Evolutionary conservation across 2,888 invertebrate species (phyloP), one percentile per base, ranked within the genome.

Genomic region (Ferdinandea cuprea): DNA sequence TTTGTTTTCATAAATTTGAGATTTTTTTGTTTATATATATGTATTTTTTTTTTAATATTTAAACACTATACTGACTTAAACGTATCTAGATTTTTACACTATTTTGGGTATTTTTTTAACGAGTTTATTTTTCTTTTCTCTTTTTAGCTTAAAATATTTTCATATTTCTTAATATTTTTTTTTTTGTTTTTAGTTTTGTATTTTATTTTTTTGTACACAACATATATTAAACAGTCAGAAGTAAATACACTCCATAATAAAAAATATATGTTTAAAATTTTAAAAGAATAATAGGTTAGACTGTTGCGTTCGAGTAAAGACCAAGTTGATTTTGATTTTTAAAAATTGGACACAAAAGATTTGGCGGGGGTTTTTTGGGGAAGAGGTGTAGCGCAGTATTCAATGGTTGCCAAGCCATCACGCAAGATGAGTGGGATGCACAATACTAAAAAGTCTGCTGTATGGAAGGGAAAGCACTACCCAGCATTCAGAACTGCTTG

Each of bases 161-260:
- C 4, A 9, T 28, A 37, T n/a, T 21, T 37, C 2, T 5, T 25
- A n/a, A n/a, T 19, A 56, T 19, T 21, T 25, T 13, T n/a, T 7
- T 7, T 28, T 37, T 37, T 17, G n/a, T 42, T 7, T 42, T 66
- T 32, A 40, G 13, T 32, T 21, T 35, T 15, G 13, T 65, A 7
- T 7, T 40, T n/a, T 59, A n/a, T n/a, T 7, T 40, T 69, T 58
- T 58, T 69, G 61, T 80, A 80, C 74, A 80, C 80, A 69, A 25
- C n/a, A n/a, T n/a, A n/a, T n/a, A n/a, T n/a, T n/a, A n/a, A n/a
- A n/a, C 74, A 74, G 68, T 74, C 80, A 74, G 54, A 74, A 74
- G 56, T 48, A 74, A 54, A 68, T 52, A 32, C 46, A 58, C 56
- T 46, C 68, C 35, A 37, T 35, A 52, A 25, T 35, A 37, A 58